Base-by-base conservation (phyloP, 2,797 vertebrate genomes). In the Mallotus villosus region DNA sequence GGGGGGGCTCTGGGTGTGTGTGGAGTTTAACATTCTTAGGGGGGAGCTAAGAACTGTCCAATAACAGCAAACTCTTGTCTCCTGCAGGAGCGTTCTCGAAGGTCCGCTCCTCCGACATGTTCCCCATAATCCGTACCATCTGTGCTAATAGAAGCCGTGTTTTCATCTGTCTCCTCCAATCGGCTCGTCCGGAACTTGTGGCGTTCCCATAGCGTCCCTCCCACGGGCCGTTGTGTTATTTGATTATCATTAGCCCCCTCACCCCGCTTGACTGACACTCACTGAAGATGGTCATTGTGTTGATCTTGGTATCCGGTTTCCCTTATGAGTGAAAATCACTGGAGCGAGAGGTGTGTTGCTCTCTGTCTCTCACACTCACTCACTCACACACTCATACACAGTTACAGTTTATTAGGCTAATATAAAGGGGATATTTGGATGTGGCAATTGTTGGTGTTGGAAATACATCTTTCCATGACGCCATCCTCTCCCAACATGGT, bases 81-180 rank as follows among this genome's bases (percentile, higher is more conserved):
- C 88, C 87, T 88, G 78, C 80, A 87, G 89, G 89, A 90, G 84
- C 85, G 1, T 86, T 37, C 17, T 85, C 70, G 85, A 88, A 88
- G 85, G 85, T 84, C 90, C 81, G 79, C 74, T 86, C 81, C 51
- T 17, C 19, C 19, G 70, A 51, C 72, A 92, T 91, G 85, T 90
- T 90, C 90, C 88, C 85, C 59, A 84, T 92, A 92, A 94, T 91
- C 84, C 82, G 82, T 91, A 88, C 91, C 92, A 93, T 90, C 87
- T 94, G 93, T 91, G 89, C 88, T 92, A 92, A 92, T 88, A 92
- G 86, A 81, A 76, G 75, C 41, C 2, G 12, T 83, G 84, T 91
- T 89, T 91, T 91, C 84, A 84, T 87, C 86, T 78, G 79, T 83
- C 87, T 84, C 81, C 73, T 82, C 74, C 32, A 71, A 84, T 85